These are phyloP conservation scores for Cheilosia variabilis DNA, from an alignment of 2,888 invertebrate genomes.

Conservation along the genomic window DNA sequence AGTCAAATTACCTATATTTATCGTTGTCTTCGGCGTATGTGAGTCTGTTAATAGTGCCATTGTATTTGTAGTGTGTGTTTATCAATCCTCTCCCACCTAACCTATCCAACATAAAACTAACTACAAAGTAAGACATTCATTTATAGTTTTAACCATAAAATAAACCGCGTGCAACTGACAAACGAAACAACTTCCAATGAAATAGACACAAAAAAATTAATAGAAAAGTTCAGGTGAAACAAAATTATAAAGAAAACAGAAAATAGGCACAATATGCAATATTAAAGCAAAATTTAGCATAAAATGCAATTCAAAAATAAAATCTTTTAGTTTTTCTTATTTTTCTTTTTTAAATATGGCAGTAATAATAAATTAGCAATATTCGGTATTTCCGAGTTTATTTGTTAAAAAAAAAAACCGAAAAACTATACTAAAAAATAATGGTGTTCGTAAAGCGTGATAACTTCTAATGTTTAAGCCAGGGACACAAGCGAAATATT, in stretches of 20 bases:
- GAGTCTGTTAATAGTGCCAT: slow-evolving; percentile 54
- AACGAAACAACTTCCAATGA: background rate
- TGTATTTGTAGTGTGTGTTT: slow-evolving; percentile 45
- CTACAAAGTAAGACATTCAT: slow-evolving; percentile 44
- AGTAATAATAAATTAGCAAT: no score
- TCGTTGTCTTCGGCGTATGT: background rate
- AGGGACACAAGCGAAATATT: background rate
- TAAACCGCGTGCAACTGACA: background rate
- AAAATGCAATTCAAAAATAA: no score
- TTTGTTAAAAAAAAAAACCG: no score
- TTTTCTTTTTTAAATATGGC: no score
- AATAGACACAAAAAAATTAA: background rate
- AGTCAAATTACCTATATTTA: background rate
- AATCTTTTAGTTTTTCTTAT: no score
- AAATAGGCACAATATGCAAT: no score
- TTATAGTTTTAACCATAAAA: background rate
- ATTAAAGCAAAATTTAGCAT: no score
- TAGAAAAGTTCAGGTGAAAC: background rate
- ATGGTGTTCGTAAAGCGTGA: no score
- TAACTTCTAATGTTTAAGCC: background rate
- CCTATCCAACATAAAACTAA: slow-evolving; percentile 51
- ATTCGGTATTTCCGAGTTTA: no score
- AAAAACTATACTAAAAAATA: no score
- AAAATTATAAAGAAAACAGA: background rate
- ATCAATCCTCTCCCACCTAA: slow-evolving; percentile 66